phyloP scores from a whole-genome alignment of 2,113 vertebrate species.

The Madoqua kirkii region DNA sequence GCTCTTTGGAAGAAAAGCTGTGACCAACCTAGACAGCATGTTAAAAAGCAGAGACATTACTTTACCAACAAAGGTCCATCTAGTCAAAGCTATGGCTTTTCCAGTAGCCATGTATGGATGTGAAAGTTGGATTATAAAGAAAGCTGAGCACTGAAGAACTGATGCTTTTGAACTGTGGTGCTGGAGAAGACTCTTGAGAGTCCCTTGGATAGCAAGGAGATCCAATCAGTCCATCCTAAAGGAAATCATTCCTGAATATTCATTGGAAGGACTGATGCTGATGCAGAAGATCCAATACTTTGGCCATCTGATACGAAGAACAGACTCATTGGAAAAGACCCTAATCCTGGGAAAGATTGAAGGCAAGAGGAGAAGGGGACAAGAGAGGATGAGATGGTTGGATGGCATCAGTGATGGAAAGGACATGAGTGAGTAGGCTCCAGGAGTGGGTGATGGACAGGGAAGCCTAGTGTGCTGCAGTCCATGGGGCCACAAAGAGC shows the following conservation, averaged over 20 bases:
- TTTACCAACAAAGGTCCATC: not conserved
- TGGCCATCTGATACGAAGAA: not conserved
- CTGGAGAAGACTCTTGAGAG: not conserved
- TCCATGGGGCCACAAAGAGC: not conserved
- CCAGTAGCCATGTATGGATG: not conserved
- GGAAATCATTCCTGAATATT: not conserved
- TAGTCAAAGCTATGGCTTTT: not conserved
- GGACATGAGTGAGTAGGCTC: not conserved
- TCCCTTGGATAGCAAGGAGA: not conserved
- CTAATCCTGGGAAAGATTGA: not conserved
- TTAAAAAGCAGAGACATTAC: not conserved
- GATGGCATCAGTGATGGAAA: not conserved
- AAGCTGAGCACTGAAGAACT: not conserved
- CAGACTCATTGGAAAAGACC: not conserved
- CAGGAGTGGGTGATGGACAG: not conserved
- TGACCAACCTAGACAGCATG: not conserved
- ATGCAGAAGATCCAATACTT: not conserved
- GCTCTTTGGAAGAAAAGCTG: not conserved
- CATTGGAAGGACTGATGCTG: not conserved
- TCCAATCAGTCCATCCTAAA: not conserved
- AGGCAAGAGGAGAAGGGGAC: not conserved
- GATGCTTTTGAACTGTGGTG: not conserved
- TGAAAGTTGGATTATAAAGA: not conserved
- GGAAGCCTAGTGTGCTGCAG: not conserved
- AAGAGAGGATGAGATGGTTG: not conserved